Percentiles rank a stretch among this genome's conserved stretches.
Conservation (phyloP, 2,797 vertebrate species). For the Telmatherina bonti region DNA sequence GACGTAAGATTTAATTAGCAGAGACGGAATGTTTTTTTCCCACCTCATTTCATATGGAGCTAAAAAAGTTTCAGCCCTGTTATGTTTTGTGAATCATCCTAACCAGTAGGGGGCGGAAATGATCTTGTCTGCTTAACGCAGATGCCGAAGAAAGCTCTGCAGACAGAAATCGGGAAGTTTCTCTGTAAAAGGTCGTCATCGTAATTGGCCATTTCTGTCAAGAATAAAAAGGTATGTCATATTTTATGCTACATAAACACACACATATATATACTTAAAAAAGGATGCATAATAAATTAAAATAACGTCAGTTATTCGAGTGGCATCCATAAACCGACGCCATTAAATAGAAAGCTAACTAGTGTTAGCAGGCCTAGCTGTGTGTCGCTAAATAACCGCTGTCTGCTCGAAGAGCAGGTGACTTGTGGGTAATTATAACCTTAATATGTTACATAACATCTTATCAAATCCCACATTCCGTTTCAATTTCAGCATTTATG, state of each 20-base stretch:
- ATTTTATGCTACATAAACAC: fast-evolving
- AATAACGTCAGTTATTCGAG: too few species aligned
- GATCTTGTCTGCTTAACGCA: not conserved
- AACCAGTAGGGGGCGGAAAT: constrained; percentile 10
- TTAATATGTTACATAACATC: not conserved
- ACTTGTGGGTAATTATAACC: not conserved
- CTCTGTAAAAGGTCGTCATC: not conserved
- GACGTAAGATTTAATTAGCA: too few species aligned
- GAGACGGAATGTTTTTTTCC: too few species aligned
- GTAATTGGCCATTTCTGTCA: not conserved
- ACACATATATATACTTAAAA: too few species aligned
- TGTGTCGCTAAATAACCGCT: not conserved
- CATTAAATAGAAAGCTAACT: not conserved
- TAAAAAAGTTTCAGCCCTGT: not conserved
- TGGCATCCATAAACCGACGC: not conserved
- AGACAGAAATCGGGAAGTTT: not conserved
- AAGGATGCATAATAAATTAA: not conserved
- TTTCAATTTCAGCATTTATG: not conserved
- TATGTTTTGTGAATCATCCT: not conserved
- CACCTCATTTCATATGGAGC: too few species aligned
- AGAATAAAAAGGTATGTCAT: not conserved
- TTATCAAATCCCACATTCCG: not conserved
- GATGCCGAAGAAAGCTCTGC: not conserved
- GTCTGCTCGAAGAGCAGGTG: not conserved
- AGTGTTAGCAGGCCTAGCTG: not conserved